phyloP scores from a whole-genome alignment of 2,113 vertebrate species.

The Etia nguti region DNA sequence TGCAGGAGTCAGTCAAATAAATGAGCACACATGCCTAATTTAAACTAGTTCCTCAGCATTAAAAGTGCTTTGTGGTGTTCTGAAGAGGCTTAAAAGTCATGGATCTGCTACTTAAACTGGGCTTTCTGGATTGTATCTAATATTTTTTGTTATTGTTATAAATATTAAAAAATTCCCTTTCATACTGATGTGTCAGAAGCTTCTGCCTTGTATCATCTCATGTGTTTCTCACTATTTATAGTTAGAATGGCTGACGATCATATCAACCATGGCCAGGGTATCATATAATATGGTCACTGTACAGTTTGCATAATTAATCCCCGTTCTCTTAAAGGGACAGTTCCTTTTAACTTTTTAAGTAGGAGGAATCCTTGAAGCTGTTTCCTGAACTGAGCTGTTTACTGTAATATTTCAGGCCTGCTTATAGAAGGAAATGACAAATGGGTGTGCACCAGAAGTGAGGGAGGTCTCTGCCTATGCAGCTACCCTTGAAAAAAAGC shows the following conservation, averaged over 20 bases:
- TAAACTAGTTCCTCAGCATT: not conserved
- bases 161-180: not conserved
- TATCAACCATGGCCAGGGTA: not conserved
- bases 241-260: fast-evolving
- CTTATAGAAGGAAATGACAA: not conserved
- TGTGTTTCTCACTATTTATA: not conserved
- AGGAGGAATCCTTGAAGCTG: fast-evolving
- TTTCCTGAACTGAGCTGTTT: not conserved
- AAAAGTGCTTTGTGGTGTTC: not conserved
- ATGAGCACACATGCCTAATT: not conserved
- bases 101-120: not conserved
- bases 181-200: fast-evolving
- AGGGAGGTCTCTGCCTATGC: not conserved
- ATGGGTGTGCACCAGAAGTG: not conserved
- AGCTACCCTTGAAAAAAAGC: fast-evolving
- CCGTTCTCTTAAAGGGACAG: fast-evolving
- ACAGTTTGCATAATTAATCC: not conserved
- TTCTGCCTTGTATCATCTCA: not conserved
- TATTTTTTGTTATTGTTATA: not conserved
- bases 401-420: not conserved
- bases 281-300: not conserved
- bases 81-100: not conserved
- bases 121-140: not conserved
- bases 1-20: not conserved
- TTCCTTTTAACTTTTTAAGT: not conserved